phyloP scores from a whole-genome alignment of 2,888 invertebrate species.

The Agrochola macilenta region DNA sequence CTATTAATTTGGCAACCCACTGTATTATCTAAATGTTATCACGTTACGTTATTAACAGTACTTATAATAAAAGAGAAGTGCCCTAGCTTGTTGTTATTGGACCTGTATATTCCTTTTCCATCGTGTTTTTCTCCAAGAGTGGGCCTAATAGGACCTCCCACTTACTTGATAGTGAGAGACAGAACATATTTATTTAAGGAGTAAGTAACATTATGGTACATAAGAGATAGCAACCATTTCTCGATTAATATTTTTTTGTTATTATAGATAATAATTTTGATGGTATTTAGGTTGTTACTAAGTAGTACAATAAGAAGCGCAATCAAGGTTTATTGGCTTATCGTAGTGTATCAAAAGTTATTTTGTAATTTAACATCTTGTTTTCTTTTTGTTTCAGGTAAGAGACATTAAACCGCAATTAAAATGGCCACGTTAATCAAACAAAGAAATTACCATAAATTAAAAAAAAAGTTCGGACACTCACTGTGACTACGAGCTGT shows the following conservation, averaged over 20 bases:
- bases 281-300: neutral
- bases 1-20: too few species aligned
- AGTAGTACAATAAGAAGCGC: too few species aligned
- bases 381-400: neutral
- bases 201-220: too few species aligned
- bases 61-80: neutral
- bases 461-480: neutral
- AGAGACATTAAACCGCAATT: too few species aligned
- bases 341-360: neutral
- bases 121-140: constrained; percentile 14
- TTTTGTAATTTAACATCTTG: neutral
- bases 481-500: neutral
- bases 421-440: neutral
- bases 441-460: neutral
- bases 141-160: neutral
- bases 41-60: neutral
- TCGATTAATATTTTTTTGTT: neutral
- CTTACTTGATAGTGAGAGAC: constrained; percentile 3
- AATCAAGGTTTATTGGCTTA: neutral
- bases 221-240: neutral
- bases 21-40: neutral
- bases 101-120: constrained; percentile 7
- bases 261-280: neutral
- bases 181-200: too few species aligned
- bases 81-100: neutral